These are phyloP conservation scores for Torymus auratus DNA, from an alignment of 2,888 invertebrate genomes.

Conservation along the genomic window DNA sequence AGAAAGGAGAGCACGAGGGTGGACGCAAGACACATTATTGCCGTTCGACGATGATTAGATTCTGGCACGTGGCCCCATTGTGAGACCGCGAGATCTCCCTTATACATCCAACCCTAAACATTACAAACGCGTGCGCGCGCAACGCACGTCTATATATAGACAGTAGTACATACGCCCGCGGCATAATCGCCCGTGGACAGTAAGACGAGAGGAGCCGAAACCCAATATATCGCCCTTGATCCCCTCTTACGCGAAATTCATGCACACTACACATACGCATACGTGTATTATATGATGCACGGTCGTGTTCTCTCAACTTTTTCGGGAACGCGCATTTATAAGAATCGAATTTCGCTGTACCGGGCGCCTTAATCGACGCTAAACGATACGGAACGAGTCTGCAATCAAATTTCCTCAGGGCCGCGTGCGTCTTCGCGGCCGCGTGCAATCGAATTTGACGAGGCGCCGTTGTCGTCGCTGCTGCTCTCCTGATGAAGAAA, in stretches of 20 bases:
- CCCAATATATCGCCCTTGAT: slow-evolving; percentile 60
- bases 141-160: not conserved
- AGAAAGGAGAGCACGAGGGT: not conserved
- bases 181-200: slow-evolving; percentile 63
- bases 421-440: slow-evolving; percentile 21
- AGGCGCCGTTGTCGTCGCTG: not conserved
- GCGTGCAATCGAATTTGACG: slow-evolving; percentile 24
- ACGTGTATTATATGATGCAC: not conserved
- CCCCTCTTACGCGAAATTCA: not conserved
- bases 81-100: slow-evolving; percentile 60
- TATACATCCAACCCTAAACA: slow-evolving; percentile 13
- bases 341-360: slow-evolving; percentile 35
- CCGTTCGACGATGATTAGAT: slow-evolving; percentile 67
- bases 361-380: slow-evolving; percentile 38
- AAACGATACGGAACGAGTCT: slow-evolving; percentile 44
- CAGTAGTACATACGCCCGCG: slow-evolving; percentile 51
- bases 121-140: not conserved
- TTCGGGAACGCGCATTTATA: not conserved
- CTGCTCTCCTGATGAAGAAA: slow-evolving; percentile 21
- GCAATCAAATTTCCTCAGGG: slow-evolving; percentile 30
- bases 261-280: too few relatives aligned
- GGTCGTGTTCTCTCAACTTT: slow-evolving; percentile 15
- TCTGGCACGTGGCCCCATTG: slow-evolving; percentile 68
- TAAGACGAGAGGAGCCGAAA: slow-evolving; percentile 63
- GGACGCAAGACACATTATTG: slow-evolving; percentile 39